phyloP scores from a whole-genome alignment of 2,888 invertebrate genomes.

The Anodontia alba region DNA sequence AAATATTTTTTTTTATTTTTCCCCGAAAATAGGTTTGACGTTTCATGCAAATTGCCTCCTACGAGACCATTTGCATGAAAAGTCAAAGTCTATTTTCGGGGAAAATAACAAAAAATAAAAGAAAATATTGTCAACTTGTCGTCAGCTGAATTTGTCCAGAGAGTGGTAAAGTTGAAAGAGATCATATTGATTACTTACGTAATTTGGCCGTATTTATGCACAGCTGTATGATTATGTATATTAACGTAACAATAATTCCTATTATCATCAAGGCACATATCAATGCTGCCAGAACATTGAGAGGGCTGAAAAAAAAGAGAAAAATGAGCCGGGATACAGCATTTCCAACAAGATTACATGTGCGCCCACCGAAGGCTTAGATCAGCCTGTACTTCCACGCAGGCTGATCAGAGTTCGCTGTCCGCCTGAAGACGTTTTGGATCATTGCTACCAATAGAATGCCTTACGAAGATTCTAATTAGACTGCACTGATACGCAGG shows the following conservation, averaged over 20 bases:
- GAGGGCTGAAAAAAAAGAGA: background rate
- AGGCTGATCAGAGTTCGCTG: background rate
- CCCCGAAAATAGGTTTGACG: no score
- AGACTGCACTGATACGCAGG: background rate
- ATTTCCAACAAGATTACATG: background rate
- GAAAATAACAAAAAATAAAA: no score
- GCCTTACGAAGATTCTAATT: background rate
- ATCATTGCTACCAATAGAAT: no score
- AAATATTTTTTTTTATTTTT: no score
- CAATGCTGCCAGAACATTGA: background rate
- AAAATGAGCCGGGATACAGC: background rate
- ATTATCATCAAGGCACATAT: conserved; percentile 24
- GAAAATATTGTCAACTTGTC: no score
- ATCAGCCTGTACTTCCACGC: background rate
- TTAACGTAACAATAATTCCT: background rate
- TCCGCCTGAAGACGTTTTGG: no score
- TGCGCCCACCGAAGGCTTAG: background rate
- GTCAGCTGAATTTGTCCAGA: no score
- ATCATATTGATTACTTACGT: background rate
- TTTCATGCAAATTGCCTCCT: no score
- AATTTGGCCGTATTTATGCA: background rate
- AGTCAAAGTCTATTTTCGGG: no score
- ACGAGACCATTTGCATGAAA: no score
- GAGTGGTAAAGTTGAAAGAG: no score
- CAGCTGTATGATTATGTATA: conserved; percentile 13